Evolutionary conservation across 92 coral and sea anemone species (phyloP).

Genomic region (Umimayanthus kanabou): DNA sequence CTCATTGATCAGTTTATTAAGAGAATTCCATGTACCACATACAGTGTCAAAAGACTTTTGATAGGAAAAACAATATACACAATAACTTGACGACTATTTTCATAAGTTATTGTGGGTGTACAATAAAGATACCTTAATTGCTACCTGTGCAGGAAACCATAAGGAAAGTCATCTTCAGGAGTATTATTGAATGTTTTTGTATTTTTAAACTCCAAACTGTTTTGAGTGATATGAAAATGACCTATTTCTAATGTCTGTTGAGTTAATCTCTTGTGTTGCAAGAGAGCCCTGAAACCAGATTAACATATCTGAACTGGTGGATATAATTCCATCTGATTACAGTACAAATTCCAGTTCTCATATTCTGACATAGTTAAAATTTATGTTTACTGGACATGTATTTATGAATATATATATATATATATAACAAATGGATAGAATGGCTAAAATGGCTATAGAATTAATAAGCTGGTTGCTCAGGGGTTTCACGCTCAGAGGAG

Average conservation of each 20-base stretch:
- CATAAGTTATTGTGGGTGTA: constrained; percentile 18
- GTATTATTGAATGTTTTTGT: neutral
- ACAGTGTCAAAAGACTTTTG: constrained; percentile 17
- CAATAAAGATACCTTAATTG: constrained; percentile 24
- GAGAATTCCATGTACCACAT: constrained; percentile 9
- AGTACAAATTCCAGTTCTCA: too few species aligned
- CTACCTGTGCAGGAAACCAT: neutral
- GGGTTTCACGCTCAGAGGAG: too few species aligned
- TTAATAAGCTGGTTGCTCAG: too few species aligned
- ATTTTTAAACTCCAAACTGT: neutral
- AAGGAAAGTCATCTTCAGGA: neutral
- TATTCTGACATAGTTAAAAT: too few species aligned
- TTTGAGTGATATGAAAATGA: neutral
- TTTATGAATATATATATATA: too few species aligned
- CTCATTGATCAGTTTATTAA: neutral
- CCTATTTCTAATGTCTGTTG: too few species aligned
- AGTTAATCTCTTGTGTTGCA: too few species aligned
- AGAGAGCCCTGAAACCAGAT: too few species aligned
- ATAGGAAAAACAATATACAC: constrained; percentile 26
- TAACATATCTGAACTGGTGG: neutral
- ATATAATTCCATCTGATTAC: too few species aligned
- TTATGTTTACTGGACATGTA: too few species aligned
- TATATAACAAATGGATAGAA: too few species aligned
- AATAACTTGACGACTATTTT: neutral
- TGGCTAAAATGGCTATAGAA: too few species aligned